Evolutionary conservation across 2,113 vertebrate genomes (phyloP), one percentile per base, ranked within the genome.

Genomic region (Hydropotes inermis): DNA sequence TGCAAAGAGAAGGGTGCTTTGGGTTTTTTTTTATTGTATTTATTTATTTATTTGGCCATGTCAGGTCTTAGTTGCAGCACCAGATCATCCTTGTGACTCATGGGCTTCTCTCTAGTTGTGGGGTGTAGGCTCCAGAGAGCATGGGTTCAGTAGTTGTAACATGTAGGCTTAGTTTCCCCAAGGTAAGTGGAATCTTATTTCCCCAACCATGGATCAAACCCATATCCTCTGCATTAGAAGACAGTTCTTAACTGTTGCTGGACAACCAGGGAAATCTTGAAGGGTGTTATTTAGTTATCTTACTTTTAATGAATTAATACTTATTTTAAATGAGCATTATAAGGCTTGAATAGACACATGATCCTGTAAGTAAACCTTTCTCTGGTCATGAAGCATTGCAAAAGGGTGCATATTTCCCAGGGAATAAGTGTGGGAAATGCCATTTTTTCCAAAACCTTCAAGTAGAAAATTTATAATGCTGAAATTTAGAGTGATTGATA

Each of bases 401-500:
- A 52, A 58, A 19, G 4, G 25, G 17, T 60, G 6, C 11, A 4
- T 58, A 57, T 86, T 55, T 64, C 30, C 27, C 2, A 28, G 39
- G 45, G 88, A 93, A 47, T 76, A 86, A 91, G 36, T 58, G 6
- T 57, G 76, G 47, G 28, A 79, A 90, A 79, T 1, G 39, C 10
- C 4, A 43, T 74, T 83, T 36, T 82, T 78, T 60, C 13, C 25
- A 60, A 43, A 79, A 30, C 1, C 0, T 33, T 11, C 23, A 83
- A 55, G 39, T 36, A 87, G 55, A 47, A 85, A 87, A 85, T 36
- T 57, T 55, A 27, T 79, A 52, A 58, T 43, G 39, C 28, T 95
- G 25, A 95, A n/a, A 70, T 93, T 64, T 55, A 85, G 89, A 91
- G n/a, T 30, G 55, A 58, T 47, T 85, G n/a, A 52, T 57, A 50